Evolutionary conservation across 2,797 vertebrate species (phyloP), one percentile per base, ranked within the genome.

Genomic region (Mormyrops attenuatus): DNA sequence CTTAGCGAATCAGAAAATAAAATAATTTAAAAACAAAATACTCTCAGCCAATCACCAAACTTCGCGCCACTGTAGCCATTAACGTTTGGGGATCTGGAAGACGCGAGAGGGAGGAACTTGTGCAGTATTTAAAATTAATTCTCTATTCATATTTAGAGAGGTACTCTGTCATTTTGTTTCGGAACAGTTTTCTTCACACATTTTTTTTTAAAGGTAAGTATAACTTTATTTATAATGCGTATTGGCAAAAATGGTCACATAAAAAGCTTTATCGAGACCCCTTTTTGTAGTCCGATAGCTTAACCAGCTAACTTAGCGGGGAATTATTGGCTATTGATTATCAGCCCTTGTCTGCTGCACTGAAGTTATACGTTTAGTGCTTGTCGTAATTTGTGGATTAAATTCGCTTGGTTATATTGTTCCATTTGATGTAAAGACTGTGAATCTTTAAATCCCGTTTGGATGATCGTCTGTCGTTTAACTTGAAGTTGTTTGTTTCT

Each of bases 51-150:
- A 96, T 97, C 92, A 91, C 30, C 17, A 22, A 53, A 50, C 93
- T 96, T 96, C 94, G 95, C 96, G 96, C 96, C 95, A 94, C 95
- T 92, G 73, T 44, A 69, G 88, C 89, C 63, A 91, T 93, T 93
- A 88, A 88, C 87, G 93, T 94, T 94, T 89, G 92, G 13, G 50
- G 90, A 92, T 92, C 92, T 73, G 90, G 86, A 34, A 26, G 49
- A 22, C 17, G 89, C 26, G 90, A 93, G 93, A 95, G 95, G 95
- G 95, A 94, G 95, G 95, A 93, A 91, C 87, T 52, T 69, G 89
- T 89, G 90, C 90, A 2, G 88, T 90, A 57, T 88, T 41, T 66
- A 92, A 92, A 89, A 90, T 90, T 91, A 80, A 77, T 88, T 90
- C 89, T 73, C 89, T 91, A 91, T 91, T 91, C 91, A 87, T 38